Percentiles rank a stretch among this genome's conserved stretches.
phyloP scores from a whole-genome alignment of 2,888 invertebrate genomes.

The Neelides folsomi region DNA sequence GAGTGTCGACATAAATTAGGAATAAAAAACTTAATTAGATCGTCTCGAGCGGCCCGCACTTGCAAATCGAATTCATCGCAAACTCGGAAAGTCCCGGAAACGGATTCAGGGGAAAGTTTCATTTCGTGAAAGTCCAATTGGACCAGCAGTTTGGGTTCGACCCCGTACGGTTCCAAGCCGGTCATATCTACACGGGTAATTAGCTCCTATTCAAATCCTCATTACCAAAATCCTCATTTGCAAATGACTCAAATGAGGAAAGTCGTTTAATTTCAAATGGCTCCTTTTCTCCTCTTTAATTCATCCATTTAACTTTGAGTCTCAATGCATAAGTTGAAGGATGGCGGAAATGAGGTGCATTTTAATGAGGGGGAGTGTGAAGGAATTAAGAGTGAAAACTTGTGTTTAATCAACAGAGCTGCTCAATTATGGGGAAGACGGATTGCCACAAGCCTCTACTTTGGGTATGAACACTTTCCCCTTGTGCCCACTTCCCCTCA shows the following conservation, averaged over 20 bases:
- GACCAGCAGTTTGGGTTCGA: slow-evolving; percentile 18
- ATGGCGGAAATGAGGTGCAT: neutral
- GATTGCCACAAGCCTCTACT: slow-evolving; percentile 30
- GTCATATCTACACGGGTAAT: no score
- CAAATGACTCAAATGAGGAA: no score
- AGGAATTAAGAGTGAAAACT: neutral
- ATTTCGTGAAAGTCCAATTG: slow-evolving; percentile 31
- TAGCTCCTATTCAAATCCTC: no score
- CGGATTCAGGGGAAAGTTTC: slow-evolving; percentile 56
- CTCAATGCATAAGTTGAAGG: no score
- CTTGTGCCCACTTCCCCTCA: neutral
- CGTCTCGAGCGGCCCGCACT: slow-evolving; percentile 66
- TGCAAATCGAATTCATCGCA: slow-evolving; percentile 70
- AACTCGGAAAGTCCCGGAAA: slow-evolving; percentile 66
- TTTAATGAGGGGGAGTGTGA: neutral
- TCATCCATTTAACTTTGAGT: no score
- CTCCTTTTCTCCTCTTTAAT: no score
- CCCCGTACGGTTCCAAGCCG: slow-evolving; percentile 7
- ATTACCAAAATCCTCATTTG: no score
- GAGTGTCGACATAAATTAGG: no score
- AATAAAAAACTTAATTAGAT: slow-evolving; percentile 9
- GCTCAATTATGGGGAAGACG: slow-evolving; percentile 23
- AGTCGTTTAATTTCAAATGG: no score
- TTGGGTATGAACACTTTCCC: slow-evolving; percentile 19
- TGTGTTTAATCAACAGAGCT: slow-evolving; percentile 11